Evolutionary conservation across 2,113 vertebrate genomes (phyloP), one percentile per base, ranked within the genome.

Genomic region (Pelobates fuscus): DNA sequence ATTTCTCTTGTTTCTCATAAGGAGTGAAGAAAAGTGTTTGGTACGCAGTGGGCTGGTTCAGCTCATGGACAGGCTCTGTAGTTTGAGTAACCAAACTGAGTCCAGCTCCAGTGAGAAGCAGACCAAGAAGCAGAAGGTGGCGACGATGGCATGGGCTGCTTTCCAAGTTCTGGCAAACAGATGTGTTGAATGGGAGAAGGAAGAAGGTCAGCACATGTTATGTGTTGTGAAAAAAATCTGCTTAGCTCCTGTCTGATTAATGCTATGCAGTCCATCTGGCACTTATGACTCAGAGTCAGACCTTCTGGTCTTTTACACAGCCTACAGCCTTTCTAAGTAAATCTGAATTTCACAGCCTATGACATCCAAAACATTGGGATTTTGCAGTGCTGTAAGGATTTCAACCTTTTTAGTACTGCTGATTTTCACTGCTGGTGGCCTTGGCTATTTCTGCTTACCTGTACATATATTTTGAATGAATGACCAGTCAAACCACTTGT

Each of bases 61-160:
- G 79, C 93, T 99, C 46, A 96, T 98, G 97, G 97, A 99, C 69
- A 83, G 94, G 5, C 88, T 99, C 14, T 99, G 97, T 68, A 99
- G 97, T 68, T 81, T 99, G 64, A 99, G 96, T 82, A 95, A 96
- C 82, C 96, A 98, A 86, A 89, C 93, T 0, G 96, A 98, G 78
- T 92, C 94, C 81, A 93, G 94, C 86, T 98, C 95, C 0, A 98
- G 88, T 44, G 96, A 99, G 83, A 99, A 98, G 23, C 97, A 99
- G 78, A 98, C 96, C 25, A 97, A 93, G 84, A 99, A 98, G 60
- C 97, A 99, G 84, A 98, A 95, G 78, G 97, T 99, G 77, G 97
- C 97, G 74, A 94, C 96, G 30, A 99, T 99, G 97, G 97, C 97
- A 60, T 98, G 96, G 97, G 97, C 97, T 20, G 97, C 97, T 61